Percentiles rank a stretch among this genome's conserved stretches.
phyloP scores from a whole-genome alignment of 2,797 vertebrate species.

The Amblyraja radiata region DNA sequence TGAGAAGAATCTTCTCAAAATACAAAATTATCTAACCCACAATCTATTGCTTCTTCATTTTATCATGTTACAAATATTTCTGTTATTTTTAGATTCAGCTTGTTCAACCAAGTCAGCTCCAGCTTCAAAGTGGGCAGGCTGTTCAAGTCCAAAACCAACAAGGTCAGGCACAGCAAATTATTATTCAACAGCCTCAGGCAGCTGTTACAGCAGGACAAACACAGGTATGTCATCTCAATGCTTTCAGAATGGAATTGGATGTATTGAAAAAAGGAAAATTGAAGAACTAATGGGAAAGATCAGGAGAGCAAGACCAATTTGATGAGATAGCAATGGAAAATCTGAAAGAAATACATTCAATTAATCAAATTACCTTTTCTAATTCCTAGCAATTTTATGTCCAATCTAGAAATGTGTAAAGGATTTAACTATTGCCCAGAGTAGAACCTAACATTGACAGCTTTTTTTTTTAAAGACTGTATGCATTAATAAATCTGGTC shows the following conservation, averaged over 20 bases:
- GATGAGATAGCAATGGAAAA: not conserved
- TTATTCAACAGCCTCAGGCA: constrained; percentile 97
- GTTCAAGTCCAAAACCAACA: constrained; percentile 94
- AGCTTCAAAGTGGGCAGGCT: constrained; percentile 92
- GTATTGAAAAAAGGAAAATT: not conserved
- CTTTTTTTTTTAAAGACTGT: too few relatives aligned
- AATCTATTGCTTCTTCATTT: not conserved
- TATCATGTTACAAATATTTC: not conserved
- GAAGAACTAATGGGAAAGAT: not conserved
- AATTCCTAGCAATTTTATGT: not conserved
- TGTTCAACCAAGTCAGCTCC: constrained; percentile 93
- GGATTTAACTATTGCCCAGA: not conserved
- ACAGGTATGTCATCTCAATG: constrained; percentile 65
- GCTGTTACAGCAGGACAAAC: constrained; percentile 94
- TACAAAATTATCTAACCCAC: not conserved
- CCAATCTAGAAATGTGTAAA: not conserved
- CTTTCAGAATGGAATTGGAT: not conserved
- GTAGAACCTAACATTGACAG: not conserved
- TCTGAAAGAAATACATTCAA: not conserved
- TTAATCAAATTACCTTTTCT: not conserved
- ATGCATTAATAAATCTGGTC: not conserved
- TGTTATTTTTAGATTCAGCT: constrained; percentile 79
- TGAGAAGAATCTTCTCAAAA: not conserved
- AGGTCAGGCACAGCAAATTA: constrained; percentile 95
- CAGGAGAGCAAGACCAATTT: not conserved